Evolutionary conservation across 1,140 invertebrate species (phyloP), one percentile per base, ranked within the genome.

Genomic region (Nymphalis io): DNA sequence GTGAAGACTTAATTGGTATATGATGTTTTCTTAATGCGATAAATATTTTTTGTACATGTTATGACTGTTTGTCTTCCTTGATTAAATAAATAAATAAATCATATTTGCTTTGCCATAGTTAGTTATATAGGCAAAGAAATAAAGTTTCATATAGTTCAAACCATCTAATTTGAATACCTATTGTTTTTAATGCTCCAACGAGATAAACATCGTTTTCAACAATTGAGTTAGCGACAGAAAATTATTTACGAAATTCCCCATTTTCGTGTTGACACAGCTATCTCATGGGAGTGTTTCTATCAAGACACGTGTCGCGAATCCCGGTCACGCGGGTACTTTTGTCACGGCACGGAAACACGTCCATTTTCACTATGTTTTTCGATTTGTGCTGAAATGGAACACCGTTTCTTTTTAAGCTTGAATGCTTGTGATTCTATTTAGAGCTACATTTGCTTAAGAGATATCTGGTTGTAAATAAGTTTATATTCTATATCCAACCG

Each of bases 291-390:
- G 13, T 27, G 23, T 51, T 23, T 57, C 13, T 42, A 42, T 39
- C 18, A 23, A 55, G 48, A 55, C 44, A 68, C 48, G 44, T 61
- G 48, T 61, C 59, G 5, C 21, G 66, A 53, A 60, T 55, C 46
- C 15, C 62, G 62, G 62, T 55, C 66, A 61, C 46, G 66, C 58
- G n/a, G 65, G 57, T 40, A 33, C 58, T 61, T 68, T 67, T 53
- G 44, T 68, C 46, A 53, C 48, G 16, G 27, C 48, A 39, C 61
- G 51, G 46, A 53, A 51, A 53, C 48, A 57, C 38, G 38, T 65
- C 51, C 51, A 42, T 65, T 57, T 57, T 55, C 51, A 55, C 60
- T 61, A 40, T 61, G 59, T 61, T 61, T 55, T 68, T 60, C 59
- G 59, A 60, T 68, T 33, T 42, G 20, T 65, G 3, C 12, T 44